A percentile compares a stretch with the other conserved stretches of the same genome.
phyloP scores from a whole-genome alignment of 2,797 vertebrate genomes.

The Corythornis leucogaster region DNA sequence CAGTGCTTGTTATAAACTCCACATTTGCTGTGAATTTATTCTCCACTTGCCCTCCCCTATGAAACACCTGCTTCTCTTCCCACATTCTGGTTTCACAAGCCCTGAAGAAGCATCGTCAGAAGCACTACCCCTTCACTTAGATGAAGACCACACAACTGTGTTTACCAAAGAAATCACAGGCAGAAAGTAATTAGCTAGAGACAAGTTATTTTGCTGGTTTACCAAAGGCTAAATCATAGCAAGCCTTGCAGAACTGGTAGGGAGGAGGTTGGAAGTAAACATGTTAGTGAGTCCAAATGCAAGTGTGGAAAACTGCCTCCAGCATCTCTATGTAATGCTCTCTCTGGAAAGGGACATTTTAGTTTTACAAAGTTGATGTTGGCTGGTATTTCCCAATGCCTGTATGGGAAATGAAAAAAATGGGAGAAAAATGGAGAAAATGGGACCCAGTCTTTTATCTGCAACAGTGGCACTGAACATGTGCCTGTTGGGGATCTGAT shows the following conservation, averaged over 20 bases:
- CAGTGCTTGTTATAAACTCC: rapidly evolving
- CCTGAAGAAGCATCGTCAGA: neutral
- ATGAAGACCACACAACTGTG: neutral
- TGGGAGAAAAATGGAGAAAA: neutral
- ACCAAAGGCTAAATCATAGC: neutral
- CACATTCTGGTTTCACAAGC: neutral
- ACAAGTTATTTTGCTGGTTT: neutral
- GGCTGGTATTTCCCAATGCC: neutral
- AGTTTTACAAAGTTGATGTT: neutral
- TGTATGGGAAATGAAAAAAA: neutral
- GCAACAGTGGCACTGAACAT: neutral
- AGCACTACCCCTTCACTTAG: neutral
- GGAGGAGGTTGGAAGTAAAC: neutral
- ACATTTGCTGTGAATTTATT: neutral
- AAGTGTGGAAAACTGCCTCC: neutral
- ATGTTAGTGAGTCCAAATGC: neutral
- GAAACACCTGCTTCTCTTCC: neutral
- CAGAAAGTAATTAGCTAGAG: neutral
- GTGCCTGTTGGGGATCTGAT: neutral
- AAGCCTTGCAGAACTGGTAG: neutral
- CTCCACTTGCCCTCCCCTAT: neutral
- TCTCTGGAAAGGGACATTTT: neutral
- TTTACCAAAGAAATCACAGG: neutral
- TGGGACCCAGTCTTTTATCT: neutral
- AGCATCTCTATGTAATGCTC: neutral